A percentile compares a stretch with the other conserved stretches of the same genome.
Evolutionary conservation across 2,113 vertebrate genomes (phyloP).

Genomic region (Serinus canaria): DNA sequence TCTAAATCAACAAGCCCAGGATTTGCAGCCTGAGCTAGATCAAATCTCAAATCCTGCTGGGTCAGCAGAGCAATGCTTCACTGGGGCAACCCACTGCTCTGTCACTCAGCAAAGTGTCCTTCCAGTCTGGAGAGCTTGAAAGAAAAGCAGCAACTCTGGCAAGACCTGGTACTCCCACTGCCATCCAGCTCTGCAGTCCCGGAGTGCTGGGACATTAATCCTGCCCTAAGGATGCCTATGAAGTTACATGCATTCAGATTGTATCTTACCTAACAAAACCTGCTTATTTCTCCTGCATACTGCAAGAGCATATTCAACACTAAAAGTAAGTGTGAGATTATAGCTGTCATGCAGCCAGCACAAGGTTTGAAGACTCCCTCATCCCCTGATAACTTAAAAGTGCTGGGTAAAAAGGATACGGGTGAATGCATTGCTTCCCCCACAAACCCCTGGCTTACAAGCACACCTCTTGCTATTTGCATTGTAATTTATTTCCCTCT

Average conservation of each 20-base stretch:
- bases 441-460: background rate
- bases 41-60: background rate
- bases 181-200: background rate
- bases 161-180: background rate
- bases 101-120: background rate
- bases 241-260: background rate
- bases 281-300: background rate
- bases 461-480: background rate
- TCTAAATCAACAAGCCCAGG: background rate
- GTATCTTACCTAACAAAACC: constrained; percentile 2
- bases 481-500: background rate
- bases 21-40: background rate
- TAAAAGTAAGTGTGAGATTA: constrained; percentile 24
- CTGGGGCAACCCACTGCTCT: background rate
- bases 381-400: background rate
- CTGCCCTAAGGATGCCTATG: constrained; percentile 1
- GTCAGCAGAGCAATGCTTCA: background rate
- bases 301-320: background rate
- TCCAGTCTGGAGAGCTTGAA: background rate
- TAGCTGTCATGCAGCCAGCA: background rate
- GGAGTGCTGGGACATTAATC: constrained; percentile 10
- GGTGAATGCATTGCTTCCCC: background rate
- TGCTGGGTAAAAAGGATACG: background rate
- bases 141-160: background rate
- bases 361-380: background rate